Percentiles rank a stretch among this genome's conserved stretches.
phyloP scores from a whole-genome alignment of 2,113 vertebrate species.

The Xerus inauris region DNA sequence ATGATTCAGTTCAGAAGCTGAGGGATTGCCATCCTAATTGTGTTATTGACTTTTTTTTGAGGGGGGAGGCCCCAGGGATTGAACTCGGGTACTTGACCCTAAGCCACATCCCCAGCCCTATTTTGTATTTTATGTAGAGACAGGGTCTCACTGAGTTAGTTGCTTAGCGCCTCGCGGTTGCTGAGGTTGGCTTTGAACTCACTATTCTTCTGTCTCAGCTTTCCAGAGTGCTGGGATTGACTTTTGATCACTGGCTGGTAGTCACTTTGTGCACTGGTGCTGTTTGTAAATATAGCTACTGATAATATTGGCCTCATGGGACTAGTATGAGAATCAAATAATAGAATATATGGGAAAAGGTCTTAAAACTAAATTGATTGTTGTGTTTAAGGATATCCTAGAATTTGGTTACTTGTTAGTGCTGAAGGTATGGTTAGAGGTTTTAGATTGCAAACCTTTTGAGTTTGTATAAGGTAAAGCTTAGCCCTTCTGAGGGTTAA shows the following conservation, averaged over 20 bases:
- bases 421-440: neutral
- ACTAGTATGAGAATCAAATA: slow-evolving; percentile 44
- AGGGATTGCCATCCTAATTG: neutral
- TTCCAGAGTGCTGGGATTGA: no score
- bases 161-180: no score
- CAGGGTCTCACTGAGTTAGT: no score
- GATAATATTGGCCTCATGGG: neutral
- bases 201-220: no score
- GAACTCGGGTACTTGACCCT: no score
- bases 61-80: no score
- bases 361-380: slow-evolving; percentile 16
- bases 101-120: no score
- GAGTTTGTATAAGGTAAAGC: slow-evolving; percentile 8
- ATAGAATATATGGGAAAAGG: neutral
- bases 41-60: slow-evolving; percentile 12
- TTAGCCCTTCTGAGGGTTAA: neutral
- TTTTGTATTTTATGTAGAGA: no score
- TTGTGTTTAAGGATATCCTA: neutral
- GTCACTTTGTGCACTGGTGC: slow-evolving; percentile 27
- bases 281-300: slow-evolving; percentile 40
- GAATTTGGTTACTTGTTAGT: slow-evolving; percentile 41
- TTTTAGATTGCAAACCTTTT: slow-evolving; percentile 40
- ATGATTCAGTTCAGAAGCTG: neutral
- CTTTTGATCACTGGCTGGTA: neutral
- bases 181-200: no score